Base-by-base conservation (phyloP, 2,888 invertebrate species). In the Leptura quadrifasciata region DNA sequence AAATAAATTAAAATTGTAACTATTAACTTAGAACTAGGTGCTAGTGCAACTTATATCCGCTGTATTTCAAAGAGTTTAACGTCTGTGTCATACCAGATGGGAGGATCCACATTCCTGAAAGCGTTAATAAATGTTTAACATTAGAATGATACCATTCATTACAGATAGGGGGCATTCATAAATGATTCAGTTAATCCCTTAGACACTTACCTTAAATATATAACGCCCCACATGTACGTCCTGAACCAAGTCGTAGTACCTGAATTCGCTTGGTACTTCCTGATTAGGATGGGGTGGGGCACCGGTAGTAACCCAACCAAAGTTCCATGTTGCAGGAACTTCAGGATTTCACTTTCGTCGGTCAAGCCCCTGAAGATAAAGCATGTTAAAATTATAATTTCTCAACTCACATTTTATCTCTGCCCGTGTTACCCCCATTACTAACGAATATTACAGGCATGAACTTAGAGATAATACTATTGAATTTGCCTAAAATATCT, bases 201-300 rank as follows among this genome's bases (percentile, higher is more conserved):
- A 17, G 57, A 8, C 55, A 79, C 86, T 86, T 87, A 96, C 94
- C 97, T 94, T 85, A 99, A 92, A 90, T 99, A 99, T 83, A 99
- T 98, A 72, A 99, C 97, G 68, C 99, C 99, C 99, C 99, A 99
- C 94, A 99, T 97, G 89, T 99, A 99, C 0, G 99, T 99, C 73
- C 99, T 92, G 91, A 99, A 99, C 99, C 99, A 99, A 86, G 98
- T 97, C 27, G 98, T 98, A 0, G 99, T 99, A 78, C 98, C 99
- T 52, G 95, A 94, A 90, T 99, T 99, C 64, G 99, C 98, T 90
- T 99, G 99, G 91, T 99, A 99, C 91, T 99, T 98, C 84, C 99
- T 92, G 88, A 99, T 99, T 78, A 99, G 93, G 89, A 99, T 99
- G 9, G 99, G 99, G 91, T 99, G 99, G 6, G 99, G 99, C 70